These are phyloP conservation scores for Mallotus villosus DNA, from an alignment of 2,797 vertebrate genomes.

Conservation along the genomic window DNA sequence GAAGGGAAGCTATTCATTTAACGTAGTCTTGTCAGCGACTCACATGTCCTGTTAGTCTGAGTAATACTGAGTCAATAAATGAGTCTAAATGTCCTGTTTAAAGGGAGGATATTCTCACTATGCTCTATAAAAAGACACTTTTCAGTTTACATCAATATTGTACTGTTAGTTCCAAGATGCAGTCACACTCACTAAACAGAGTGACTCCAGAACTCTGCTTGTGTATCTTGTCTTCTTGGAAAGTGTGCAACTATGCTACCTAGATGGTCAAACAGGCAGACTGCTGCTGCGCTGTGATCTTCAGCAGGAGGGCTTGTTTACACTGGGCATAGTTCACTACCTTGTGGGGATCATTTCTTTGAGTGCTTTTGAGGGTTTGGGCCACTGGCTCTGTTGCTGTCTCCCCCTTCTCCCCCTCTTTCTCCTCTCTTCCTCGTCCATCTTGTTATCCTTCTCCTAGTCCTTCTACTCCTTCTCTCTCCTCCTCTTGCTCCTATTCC, in stretches of 20 bases:
- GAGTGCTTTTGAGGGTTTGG: slow-evolving; percentile 38
- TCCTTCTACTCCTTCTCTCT: too few relatives aligned
- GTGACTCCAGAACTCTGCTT: slow-evolving; percentile 30
- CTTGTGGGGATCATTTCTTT: slow-evolving; percentile 59
- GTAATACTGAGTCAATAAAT: neutral
- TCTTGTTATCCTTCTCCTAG: too few relatives aligned
- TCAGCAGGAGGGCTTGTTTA: slow-evolving; percentile 64
- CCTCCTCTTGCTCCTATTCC: neutral
- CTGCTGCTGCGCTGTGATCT: slow-evolving; percentile 43
- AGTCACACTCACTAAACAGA: slow-evolving; percentile 17
- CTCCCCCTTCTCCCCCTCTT: too few relatives aligned
- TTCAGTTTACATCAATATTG: neutral
- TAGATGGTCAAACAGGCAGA: slow-evolving; percentile 68
- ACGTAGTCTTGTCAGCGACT: neutral
- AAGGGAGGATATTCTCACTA: neutral
- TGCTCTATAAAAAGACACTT: neutral
- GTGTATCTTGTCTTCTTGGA: slow-evolving; percentile 65
- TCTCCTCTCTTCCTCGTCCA: too few relatives aligned
- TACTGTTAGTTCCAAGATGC: neutral
- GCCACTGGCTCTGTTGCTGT: too few relatives aligned
- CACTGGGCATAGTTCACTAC: slow-evolving; percentile 66
- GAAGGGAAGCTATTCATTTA: slow-evolving; percentile 14
- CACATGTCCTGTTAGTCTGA: neutral
- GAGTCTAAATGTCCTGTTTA: neutral
- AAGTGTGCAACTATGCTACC: slow-evolving; percentile 69